Conservation (phyloP, 2,888 invertebrate species). For the Agrotis ipsilon region DNA sequence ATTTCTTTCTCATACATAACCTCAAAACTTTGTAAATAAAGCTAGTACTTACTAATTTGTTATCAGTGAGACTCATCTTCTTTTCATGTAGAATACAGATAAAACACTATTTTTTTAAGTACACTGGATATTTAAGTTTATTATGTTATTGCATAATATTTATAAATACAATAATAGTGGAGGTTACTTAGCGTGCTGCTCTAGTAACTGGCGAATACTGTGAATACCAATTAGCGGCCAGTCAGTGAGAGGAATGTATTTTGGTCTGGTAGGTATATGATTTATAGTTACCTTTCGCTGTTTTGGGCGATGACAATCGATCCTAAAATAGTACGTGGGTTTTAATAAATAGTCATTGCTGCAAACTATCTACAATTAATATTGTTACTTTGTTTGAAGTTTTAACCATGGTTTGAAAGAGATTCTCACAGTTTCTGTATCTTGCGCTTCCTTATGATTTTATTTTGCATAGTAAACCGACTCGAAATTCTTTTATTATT, state of each 20-base stretch:
- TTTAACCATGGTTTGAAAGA: neutral
- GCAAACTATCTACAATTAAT: neutral
- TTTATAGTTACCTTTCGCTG: conserved; percentile 66
- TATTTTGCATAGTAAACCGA: neutral
- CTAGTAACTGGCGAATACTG: conserved; percentile 50
- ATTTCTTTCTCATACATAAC: conserved; percentile 52
- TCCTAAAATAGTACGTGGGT: conserved; percentile 66
- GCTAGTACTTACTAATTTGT: conserved; percentile 74
- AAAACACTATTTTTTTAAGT: neutral
- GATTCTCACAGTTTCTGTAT: conserved; percentile 3
- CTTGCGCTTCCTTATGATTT: neutral
- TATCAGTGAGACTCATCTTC: conserved; percentile 69
- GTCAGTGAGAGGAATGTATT: conserved; percentile 62
- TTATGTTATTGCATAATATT: conserved; percentile 58
- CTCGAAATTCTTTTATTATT: neutral
- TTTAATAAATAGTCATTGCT: conserved; percentile 30
- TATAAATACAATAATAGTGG: neutral
- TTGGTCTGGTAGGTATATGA: conserved; percentile 52
- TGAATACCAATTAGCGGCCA: conserved; percentile 39
- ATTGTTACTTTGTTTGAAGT: neutral
- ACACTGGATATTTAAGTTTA: neutral
- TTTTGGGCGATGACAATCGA: conserved; percentile 72
- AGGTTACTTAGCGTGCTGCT: conserved; percentile 34
- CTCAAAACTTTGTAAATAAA: conserved; percentile 53
- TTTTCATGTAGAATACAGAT: neutral